phyloP scores from a whole-genome alignment of 2,797 vertebrate genomes.

The Hoplostethus atlanticus region DNA sequence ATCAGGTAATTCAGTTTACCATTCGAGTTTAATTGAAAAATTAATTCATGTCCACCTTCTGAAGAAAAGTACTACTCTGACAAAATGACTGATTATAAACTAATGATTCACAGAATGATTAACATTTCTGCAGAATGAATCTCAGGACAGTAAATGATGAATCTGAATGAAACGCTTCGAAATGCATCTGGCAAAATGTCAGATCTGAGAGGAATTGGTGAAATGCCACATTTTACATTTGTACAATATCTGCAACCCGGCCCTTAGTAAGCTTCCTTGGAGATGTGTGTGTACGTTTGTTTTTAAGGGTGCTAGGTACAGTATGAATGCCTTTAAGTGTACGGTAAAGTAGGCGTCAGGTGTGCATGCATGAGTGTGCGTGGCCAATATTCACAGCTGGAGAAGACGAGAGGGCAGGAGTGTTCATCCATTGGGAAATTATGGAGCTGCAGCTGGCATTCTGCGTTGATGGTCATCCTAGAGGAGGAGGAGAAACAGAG shows the following conservation, averaged over 20 bases:
- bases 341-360: background rate
- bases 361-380: constrained; percentile 19
- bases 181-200: no score
- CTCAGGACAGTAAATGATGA: no score
- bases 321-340: background rate
- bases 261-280: no score
- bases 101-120: constrained; percentile 4
- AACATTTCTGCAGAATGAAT: background rate
- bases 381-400: constrained; percentile 91
- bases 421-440: constrained; percentile 98
- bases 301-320: background rate
- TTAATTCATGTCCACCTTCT: constrained; percentile 12
- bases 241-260: no score
- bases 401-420: constrained; percentile 95
- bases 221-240: no score
- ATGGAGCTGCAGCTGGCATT: constrained; percentile 94
- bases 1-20: constrained; percentile 28
- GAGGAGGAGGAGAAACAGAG: constrained; percentile 20
- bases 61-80: constrained; percentile 9
- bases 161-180: no score
- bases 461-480: constrained; percentile 95
- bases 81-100: constrained; percentile 1
- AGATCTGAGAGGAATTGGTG: no score
- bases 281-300: background rate
- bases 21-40: background rate